Evolutionary conservation across 2,888 invertebrate species (phyloP).

Genomic region (Drosophila multiciliata): DNA sequence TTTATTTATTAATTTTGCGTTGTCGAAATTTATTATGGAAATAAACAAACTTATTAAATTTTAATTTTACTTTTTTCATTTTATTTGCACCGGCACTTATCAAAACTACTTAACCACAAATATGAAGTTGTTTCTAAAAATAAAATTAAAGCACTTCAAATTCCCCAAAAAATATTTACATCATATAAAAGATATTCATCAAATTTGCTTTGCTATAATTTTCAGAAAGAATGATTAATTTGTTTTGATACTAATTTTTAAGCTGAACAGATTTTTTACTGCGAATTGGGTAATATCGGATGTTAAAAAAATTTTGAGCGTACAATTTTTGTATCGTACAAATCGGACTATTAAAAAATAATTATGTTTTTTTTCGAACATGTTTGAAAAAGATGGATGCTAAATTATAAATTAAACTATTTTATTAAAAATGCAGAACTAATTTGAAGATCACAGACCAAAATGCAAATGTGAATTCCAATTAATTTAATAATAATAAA

Average conservation of each 20-base stretch:
- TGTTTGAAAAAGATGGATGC: neutral
- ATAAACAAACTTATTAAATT: slow-evolving; percentile 6
- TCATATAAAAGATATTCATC: neutral
- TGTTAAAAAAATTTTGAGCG: neutral
- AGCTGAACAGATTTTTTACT: neutral
- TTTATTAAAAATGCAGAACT: neutral
- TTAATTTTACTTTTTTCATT: neutral
- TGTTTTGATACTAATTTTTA: neutral
- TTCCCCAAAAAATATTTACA: neutral
- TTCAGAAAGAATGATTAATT: neutral
- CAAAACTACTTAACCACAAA: slow-evolving; percentile 29
- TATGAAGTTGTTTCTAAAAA: slow-evolving; percentile 22
- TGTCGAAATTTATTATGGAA: slow-evolving; percentile 13
- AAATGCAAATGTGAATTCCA: neutral
- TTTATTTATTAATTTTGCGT: slow-evolving; percentile 11
- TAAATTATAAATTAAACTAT: neutral
- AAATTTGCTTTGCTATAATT: neutral
- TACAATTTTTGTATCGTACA: too few species aligned
- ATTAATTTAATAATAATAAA: neutral
- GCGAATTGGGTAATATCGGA: neutral
- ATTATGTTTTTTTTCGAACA: neutral
- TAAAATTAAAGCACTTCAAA: neutral
- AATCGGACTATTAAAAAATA: neutral
- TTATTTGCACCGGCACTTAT: slow-evolving; percentile 34
- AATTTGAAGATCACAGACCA: too few species aligned